These are phyloP conservation scores for Beris chalybata DNA, from an alignment of 2,888 invertebrate species.

Conservation along the genomic window DNA sequence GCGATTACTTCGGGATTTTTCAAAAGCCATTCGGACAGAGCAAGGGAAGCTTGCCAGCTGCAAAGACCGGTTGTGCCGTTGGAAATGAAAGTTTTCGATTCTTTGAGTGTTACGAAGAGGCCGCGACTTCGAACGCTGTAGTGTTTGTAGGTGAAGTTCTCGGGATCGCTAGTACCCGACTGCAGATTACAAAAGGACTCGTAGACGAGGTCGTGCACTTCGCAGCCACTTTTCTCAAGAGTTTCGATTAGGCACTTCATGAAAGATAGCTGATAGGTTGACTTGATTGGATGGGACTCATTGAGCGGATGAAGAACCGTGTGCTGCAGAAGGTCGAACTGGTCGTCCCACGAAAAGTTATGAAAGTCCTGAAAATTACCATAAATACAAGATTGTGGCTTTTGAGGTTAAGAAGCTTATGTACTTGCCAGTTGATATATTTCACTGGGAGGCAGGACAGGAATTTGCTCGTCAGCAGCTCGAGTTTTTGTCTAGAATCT, in stretches of 20 bases:
- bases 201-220: slow-evolving; percentile 70
- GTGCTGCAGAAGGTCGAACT: slow-evolving; percentile 43
- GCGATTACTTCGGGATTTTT: slow-evolving; percentile 59
- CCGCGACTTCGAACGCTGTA: slow-evolving; percentile 56
- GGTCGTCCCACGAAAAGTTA: slow-evolving; percentile 17
- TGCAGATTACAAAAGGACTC: slow-evolving; percentile 61
- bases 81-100: slow-evolving; percentile 71
- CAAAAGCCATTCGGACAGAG: slow-evolving; percentile 71
- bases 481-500: slow-evolving; percentile 36
- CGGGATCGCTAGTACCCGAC: slow-evolving; percentile 48
- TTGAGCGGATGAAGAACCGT: slow-evolving; percentile 63
- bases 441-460: slow-evolving; percentile 50
- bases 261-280: slow-evolving; percentile 66
- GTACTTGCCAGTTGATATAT: slow-evolving; percentile 46
- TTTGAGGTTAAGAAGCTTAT: neutral
- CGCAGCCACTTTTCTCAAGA: slow-evolving; percentile 60
- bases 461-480: slow-evolving; percentile 47
- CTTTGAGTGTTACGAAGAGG: slow-evolving; percentile 64
- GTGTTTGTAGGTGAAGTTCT: slow-evolving; percentile 64
- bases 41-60: slow-evolving; percentile 77
- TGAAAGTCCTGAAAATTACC: neutral
- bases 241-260: slow-evolving; percentile 65
- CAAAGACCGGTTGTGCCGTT: slow-evolving; percentile 79
- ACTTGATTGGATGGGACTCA: slow-evolving; percentile 64
- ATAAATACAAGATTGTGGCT: neutral